Percentiles rank a stretch among this genome's conserved stretches.
Conservation (phyloP, 2,113 vertebrate species). For the Nannobrachium achirus region DNA sequence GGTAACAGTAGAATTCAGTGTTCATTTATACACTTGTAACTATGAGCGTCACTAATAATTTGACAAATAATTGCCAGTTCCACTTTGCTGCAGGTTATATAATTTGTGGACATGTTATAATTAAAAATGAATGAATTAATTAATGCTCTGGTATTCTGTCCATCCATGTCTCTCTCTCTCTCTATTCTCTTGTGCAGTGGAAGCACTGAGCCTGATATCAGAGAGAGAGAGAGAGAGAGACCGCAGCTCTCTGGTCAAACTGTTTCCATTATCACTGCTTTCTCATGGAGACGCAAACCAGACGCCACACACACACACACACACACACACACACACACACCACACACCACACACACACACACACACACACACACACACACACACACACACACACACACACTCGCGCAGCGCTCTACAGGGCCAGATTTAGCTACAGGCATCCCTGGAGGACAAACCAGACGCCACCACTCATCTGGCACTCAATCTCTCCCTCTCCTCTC, state of each 20-base stretch:
- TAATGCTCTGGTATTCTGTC: too few relatives aligned
- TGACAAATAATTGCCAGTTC: too few relatives aligned
- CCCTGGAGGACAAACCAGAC: constrained; percentile 69
- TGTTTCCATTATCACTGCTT: constrained; percentile 66
- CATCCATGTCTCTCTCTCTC: background rate
- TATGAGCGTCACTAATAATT: too few relatives aligned
- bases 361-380: constrained; percentile 48
- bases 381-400: constrained; percentile 38
- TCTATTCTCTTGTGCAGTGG: background rate
- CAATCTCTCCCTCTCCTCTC: constrained; percentile 16
- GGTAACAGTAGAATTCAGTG: too few relatives aligned
- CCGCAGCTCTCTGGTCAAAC: constrained; percentile 56
- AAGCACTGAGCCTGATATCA: too few relatives aligned
- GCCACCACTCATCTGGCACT: constrained; percentile 69
- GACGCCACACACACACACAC: constrained; percentile 43
- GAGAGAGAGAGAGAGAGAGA: constrained; percentile 45
- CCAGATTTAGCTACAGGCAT: constrained; percentile 76
- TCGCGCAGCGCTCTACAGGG: constrained; percentile 64
- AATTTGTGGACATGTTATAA: too few relatives aligned
- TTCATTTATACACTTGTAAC: too few relatives aligned
- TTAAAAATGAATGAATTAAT: too few relatives aligned
- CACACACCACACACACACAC: background rate
- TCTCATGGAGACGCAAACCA: constrained; percentile 65
- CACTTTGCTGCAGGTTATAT: too few relatives aligned
- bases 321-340: constrained; percentile 4